Percentiles rank a stretch among this genome's conserved stretches.
Evolutionary conservation across 92 coral and sea anemone species (phyloP).

Genomic region (Actinostola sp.): DNA sequence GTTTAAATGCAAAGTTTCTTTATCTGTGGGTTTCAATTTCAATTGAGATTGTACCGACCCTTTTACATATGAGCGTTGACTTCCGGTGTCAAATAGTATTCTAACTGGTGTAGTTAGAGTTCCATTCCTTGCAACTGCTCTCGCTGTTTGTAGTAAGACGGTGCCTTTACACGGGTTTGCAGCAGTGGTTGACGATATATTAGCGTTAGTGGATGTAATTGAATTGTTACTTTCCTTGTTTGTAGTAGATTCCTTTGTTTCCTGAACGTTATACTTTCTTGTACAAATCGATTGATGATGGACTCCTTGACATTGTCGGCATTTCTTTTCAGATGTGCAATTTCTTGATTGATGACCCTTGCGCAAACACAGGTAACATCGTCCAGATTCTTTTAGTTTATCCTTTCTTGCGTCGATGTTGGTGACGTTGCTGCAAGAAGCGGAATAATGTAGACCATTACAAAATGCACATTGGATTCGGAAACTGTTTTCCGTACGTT

Average conservation of each 20-base stretch:
- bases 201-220: background rate
- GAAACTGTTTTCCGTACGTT: background rate
- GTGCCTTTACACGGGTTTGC: constrained; percentile 14
- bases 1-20: constrained; percentile 61
- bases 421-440: constrained; percentile 35
- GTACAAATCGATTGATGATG: constrained; percentile 63
- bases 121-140: constrained; percentile 40
- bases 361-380: constrained; percentile 41
- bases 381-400: constrained; percentile 21
- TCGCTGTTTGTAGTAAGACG: constrained; percentile 64
- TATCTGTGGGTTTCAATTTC: constrained; percentile 40
- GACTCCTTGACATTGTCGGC: constrained; percentile 34
- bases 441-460: constrained; percentile 42
- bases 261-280: background rate
- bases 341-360: constrained; percentile 27
- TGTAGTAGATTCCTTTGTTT: background rate
- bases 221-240: background rate
- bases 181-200: constrained; percentile 7
- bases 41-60: constrained; percentile 43
- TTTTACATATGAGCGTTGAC: constrained; percentile 57
- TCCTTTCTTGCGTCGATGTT: constrained; percentile 18
- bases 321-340: constrained; percentile 28
- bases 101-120: constrained; percentile 42
- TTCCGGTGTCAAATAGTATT: constrained; percentile 62
- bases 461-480: constrained; percentile 40